phyloP scores from a whole-genome alignment of 2,888 invertebrate genomes.

The Apotomis capreana region DNA sequence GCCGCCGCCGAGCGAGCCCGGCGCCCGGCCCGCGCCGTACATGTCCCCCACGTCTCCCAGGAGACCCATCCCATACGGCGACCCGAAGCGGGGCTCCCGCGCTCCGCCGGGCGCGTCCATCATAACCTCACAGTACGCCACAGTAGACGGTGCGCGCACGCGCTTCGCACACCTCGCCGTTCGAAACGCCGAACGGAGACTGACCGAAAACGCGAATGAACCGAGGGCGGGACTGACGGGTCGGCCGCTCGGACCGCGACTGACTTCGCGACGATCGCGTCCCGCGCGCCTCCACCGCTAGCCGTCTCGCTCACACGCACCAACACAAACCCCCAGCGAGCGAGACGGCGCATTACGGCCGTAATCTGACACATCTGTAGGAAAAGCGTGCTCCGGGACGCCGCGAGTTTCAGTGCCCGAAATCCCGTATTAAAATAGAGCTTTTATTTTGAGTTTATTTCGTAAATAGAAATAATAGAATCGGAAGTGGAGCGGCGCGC shows the following conservation, averaged over 20 bases:
- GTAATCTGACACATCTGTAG: constrained; percentile 83
- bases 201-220: constrained; percentile 79
- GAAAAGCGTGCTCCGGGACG: constrained; percentile 75
- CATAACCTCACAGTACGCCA: constrained; percentile 85
- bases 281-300: constrained; percentile 66
- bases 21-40: constrained; percentile 87
- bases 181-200: constrained; percentile 81
- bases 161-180: constrained; percentile 79
- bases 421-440: constrained; percentile 81
- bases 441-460: constrained; percentile 83
- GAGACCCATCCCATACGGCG: constrained; percentile 93
- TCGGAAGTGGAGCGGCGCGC: constrained; percentile 77
- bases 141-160: constrained; percentile 83
- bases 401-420: constrained; percentile 79
- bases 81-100: constrained; percentile 94
- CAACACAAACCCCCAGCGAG: constrained; percentile 52
- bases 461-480: constrained; percentile 84
- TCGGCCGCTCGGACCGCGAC: constrained; percentile 84
- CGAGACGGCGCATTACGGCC: constrained; percentile 64
- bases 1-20: constrained; percentile 81
- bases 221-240: constrained; percentile 83
- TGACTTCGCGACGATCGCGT: constrained; percentile 78
- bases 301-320: constrained; percentile 72
- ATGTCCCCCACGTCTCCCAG: constrained; percentile 92
- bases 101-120: constrained; percentile 95